Evolutionary conservation across 1,140 invertebrate species (phyloP).

Genomic region (Cepaea nemoralis): DNA sequence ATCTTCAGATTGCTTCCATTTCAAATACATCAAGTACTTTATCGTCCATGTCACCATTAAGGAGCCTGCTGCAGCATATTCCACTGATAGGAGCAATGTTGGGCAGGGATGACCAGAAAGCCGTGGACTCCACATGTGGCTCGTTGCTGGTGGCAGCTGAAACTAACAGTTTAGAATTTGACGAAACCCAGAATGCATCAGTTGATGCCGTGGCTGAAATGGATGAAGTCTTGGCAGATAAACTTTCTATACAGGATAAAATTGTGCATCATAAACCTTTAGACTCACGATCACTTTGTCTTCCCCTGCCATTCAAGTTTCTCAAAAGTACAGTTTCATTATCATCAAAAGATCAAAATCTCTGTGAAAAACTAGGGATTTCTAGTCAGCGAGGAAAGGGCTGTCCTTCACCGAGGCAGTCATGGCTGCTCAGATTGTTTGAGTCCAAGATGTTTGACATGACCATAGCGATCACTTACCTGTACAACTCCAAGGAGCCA

Average conservation of each 20-base stretch:
- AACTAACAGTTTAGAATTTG: background rate
- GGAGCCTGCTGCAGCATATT: background rate
- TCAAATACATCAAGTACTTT: background rate
- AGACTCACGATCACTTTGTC: constrained; percentile 28
- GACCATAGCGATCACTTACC: constrained; percentile 96
- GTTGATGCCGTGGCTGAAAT: background rate
- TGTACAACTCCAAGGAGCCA: constrained; percentile 98
- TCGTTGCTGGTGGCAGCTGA: background rate
- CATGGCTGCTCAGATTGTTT: constrained; percentile 88
- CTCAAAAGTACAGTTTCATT: background rate
- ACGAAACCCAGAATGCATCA: constrained; percentile 28
- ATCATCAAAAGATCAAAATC: constrained; percentile 31
- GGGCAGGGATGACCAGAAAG: background rate
- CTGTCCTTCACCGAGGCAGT: constrained; percentile 66
- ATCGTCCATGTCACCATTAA: background rate
- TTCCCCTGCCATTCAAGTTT: constrained; percentile 29
- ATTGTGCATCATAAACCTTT: background rate
- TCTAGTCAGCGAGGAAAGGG: constrained; percentile 19
- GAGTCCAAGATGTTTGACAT: constrained; percentile 98
- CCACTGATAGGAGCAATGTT: background rate
- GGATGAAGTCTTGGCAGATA: background rate
- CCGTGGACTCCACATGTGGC: background rate
- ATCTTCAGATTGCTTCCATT: background rate
- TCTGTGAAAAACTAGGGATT: constrained; percentile 25
- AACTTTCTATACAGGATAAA: background rate